Base-by-base conservation (phyloP, 2,797 vertebrate genomes). In the Poecilia velifera region DNA sequence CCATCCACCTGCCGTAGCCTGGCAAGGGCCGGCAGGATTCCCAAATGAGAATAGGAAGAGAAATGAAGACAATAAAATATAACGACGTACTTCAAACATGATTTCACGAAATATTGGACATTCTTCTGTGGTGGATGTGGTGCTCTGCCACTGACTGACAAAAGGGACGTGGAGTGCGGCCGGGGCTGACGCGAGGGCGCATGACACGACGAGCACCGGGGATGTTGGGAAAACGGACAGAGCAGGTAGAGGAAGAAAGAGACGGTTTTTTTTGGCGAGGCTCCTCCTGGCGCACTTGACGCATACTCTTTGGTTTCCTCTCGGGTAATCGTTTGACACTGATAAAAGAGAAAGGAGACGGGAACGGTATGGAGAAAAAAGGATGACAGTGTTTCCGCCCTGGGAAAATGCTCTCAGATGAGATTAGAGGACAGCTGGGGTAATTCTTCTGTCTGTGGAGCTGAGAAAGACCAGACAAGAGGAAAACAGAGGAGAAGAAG, bases 241-340 rank as follows among this genome's bases (percentile, higher is more conserved):
- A 84, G 64, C 66, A 87, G 89, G 80, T 79, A 87, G 77, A 87
- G 76, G 79, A 90, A 77, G 73, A 84, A 90, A 77, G 73, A 84
- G 77, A 87, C 47, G 72, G 6, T 79, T 85, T 87, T 80, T 85
- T 87, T 86, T 90, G 86, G 88, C 84, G 1, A 0, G 75, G 76
- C 49, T 80, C 51, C 62, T 66, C 78, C 72, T 82, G 88, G 87
- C 85, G 87, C 79, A 88, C 83, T 87, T 90, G 89, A 91, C 6
- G 47, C 80, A 88, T 77, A 89, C 82, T 93, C 88, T 80, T 89
- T 87, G 74, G 84, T 88, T 91, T 92, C 85, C 90, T 84, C 82
- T 55, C 16, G 80, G 91, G 89, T 90, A 92, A 94, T 95, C 93
- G 92, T 93, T 90, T 93, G 91, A 92, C 91, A 92, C 86, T 90